These are phyloP conservation scores for Peribatodes rhomboidaria DNA, from an alignment of 2,888 invertebrate species.

Conservation along the genomic window DNA sequence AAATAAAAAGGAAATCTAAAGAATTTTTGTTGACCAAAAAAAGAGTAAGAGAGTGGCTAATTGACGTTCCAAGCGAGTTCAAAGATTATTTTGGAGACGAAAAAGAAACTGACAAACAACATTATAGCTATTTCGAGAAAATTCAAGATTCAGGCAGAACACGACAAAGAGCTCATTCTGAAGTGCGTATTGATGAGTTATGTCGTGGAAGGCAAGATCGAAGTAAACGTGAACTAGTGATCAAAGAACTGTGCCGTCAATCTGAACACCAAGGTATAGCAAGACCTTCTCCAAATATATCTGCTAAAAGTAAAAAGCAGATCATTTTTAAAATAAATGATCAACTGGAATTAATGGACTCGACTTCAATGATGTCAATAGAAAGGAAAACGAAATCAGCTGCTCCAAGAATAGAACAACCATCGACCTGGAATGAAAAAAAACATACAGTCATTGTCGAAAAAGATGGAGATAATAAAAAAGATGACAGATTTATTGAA, in stretches of 20 bases:
- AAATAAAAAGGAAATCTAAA: constrained; percentile 53
- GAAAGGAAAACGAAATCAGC: constrained; percentile 10
- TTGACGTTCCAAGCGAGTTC: constrained; percentile 50
- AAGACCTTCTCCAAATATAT: constrained; percentile 15
- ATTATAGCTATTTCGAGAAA: constrained; percentile 11
- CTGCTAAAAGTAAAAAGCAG: constrained; percentile 10
- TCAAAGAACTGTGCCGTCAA: constrained; percentile 32
- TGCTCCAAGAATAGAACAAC: constrained; percentile 1
- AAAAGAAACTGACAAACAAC: constrained; percentile 27
- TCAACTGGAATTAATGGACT: neutral
- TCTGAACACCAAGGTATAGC: constrained; percentile 10
- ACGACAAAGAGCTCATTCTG: constrained; percentile 29
- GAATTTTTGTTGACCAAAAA: constrained; percentile 47
- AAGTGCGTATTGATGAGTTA: constrained; percentile 34
- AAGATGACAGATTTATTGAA: neutral
- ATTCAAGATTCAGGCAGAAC: constrained; percentile 35
- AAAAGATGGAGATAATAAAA: constrained; percentile 9
- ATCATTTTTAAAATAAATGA: constrained; percentile 1
- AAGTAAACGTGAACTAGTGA: constrained; percentile 15
- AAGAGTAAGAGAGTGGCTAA: constrained; percentile 51
- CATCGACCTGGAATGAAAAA: neutral
- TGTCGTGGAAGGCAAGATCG: constrained; percentile 17
- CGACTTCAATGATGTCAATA: neutral
- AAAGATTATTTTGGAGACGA: constrained; percentile 39
- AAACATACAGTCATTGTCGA: too few relatives aligned